Conservation (phyloP, 2,888 invertebrate genomes). For the Matsumyia berberina region DNA sequence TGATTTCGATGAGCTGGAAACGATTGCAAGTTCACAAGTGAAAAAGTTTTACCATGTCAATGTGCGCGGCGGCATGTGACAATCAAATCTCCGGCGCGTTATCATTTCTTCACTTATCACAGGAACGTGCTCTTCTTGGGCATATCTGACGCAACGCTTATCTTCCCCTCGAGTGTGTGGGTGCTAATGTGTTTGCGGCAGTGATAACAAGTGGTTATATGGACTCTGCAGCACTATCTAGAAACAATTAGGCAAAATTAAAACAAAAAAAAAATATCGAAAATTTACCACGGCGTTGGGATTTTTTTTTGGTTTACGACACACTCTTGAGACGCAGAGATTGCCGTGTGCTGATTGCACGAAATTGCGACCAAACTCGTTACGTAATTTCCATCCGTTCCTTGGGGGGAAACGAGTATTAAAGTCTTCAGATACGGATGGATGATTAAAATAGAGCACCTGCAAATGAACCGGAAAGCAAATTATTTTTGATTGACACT, state of each 20-base stretch:
- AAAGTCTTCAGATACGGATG: no score
- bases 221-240: slow-evolving; percentile 1
- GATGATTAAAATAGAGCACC: no score
- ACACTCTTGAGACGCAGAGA: background rate
- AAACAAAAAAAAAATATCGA: background rate
- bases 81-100: slow-evolving; percentile 12
- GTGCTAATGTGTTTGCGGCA: slow-evolving; percentile 9
- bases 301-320: background rate
- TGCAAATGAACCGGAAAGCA: no score
- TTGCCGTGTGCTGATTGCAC: background rate
- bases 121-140: slow-evolving; percentile 26
- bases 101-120: slow-evolving; percentile 1
- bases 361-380: no score
- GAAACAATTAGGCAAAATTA: slow-evolving; percentile 19
- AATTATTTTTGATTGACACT: no score
- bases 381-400: background rate
- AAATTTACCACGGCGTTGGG: background rate
- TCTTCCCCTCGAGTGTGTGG: background rate
- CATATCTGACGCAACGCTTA: slow-evolving; percentile 22
- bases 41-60: slow-evolving; percentile 38
- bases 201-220: background rate
- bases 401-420: background rate
- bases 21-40: slow-evolving; percentile 42
- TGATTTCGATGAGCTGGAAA: background rate
- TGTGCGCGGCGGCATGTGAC: slow-evolving; percentile 44